Conservation (phyloP, 2,888 invertebrate genomes). For the Cephus pygmeus region DNA sequence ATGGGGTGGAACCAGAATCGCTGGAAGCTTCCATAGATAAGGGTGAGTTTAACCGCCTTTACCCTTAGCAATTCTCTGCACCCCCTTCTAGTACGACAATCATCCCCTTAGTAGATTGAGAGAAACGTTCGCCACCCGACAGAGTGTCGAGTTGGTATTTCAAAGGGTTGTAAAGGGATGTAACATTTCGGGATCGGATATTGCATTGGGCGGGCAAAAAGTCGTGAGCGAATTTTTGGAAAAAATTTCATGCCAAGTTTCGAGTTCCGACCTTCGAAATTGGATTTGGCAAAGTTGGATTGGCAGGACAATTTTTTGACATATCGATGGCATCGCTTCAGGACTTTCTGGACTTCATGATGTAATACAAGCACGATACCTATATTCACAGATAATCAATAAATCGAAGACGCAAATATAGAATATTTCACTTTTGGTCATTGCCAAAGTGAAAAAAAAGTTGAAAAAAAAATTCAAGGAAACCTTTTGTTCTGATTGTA, state of each 20-base stretch:
- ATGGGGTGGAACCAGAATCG: slow-evolving; percentile 21
- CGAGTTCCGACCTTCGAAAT: not conserved
- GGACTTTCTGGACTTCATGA: not conserved
- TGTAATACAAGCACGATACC: not conserved
- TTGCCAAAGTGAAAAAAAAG: not conserved
- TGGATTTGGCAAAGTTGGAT: not conserved
- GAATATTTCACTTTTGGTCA: not conserved
- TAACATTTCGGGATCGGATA: not conserved
- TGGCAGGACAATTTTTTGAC: not conserved
- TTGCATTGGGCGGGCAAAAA: not conserved
- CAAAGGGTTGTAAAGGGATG: not conserved
- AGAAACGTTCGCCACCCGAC: not conserved
- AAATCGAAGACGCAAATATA: not conserved
- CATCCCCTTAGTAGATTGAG: not conserved
- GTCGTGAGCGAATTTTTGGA: not conserved
- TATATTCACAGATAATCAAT: no score
- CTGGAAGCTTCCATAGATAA: not conserved
- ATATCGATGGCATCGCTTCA: not conserved
- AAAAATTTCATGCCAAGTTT: not conserved
- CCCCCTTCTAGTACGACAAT: not conserved
- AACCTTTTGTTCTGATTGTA: slow-evolving; percentile 8
- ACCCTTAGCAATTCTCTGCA: not conserved
- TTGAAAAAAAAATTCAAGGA: slow-evolving; percentile 2
- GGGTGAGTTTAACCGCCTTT: slow-evolving; percentile 3
- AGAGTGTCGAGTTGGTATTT: not conserved